Conservation (phyloP, 2,113 vertebrate genomes). For the Euleptes europaea region DNA sequence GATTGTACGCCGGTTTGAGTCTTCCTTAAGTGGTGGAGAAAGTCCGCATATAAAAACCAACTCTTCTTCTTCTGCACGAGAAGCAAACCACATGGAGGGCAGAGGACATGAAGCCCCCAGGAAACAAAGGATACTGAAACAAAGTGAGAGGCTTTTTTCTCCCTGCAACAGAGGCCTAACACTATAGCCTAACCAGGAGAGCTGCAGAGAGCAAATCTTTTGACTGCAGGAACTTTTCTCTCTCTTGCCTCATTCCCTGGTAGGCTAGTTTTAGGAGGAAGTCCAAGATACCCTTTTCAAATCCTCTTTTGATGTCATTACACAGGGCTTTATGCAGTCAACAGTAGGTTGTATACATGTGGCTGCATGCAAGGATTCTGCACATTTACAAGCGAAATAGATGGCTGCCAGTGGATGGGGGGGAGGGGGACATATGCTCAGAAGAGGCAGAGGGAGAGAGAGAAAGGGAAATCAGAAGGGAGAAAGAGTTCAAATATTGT, state of each 20-base stretch:
- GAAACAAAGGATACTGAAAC: too few relatives aligned
- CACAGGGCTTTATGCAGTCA: not conserved
- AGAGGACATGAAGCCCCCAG: too few relatives aligned
- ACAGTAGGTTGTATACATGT: not conserved
- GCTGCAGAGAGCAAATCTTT: not conserved
- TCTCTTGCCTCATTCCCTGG: not conserved
- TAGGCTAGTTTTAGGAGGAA: not conserved
- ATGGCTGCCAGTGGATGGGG: not conserved
- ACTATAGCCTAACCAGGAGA: not conserved
- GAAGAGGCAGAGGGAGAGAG: too few relatives aligned
- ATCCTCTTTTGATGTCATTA: not conserved
- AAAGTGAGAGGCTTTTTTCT: not conserved
- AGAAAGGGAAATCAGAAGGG: too few relatives aligned
- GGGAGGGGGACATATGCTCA: too few relatives aligned
- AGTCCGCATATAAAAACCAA: too few relatives aligned
- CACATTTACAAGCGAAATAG: not conserved
- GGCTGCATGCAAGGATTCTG: not conserved
- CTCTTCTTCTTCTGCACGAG: not conserved
- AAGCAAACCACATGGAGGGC: too few relatives aligned
- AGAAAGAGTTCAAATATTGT: too few relatives aligned
- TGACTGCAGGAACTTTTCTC: not conserved
- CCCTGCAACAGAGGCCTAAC: not conserved
- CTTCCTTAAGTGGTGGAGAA: too few relatives aligned
- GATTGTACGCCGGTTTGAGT: too few relatives aligned
- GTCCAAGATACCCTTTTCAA: not conserved